Base-by-base conservation (phyloP, 2,113 vertebrate genomes). In the Megalops atlanticus region DNA sequence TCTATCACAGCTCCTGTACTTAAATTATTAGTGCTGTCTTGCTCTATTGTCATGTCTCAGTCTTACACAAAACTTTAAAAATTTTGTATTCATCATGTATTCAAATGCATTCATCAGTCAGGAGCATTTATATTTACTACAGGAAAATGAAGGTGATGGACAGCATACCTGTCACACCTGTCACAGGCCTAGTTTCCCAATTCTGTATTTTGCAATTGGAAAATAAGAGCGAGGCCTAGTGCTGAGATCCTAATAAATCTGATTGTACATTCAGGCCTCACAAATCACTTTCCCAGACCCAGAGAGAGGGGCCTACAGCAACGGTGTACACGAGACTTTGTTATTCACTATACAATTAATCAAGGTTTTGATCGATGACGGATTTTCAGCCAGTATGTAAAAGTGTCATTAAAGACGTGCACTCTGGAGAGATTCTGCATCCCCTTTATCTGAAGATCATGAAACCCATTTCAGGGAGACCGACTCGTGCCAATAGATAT, bases 101-200 rank as follows among this genome's bases (percentile, higher is more conserved):
- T n/a, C n/a, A n/a, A n/a, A n/a, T n/a, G n/a, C n/a, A n/a, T n/a
- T n/a, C n/a, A n/a, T n/a, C n/a, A n/a, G n/a, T n/a, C n/a, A n/a
- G n/a, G n/a, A n/a, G n/a, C n/a, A n/a, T n/a, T n/a, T n/a, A n/a
- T n/a, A n/a, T n/a, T n/a, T n/a, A n/a, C n/a, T n/a, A n/a, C n/a
- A n/a, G n/a, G n/a, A n/a, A n/a, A n/a, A n/a, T n/a, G n/a, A n/a
- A 86, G 76, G 97, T 96, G 82, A 94, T 94, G 0, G 82, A 91
- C 88, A 93, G 92, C 64, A 77, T 2, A 11, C 31, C 31, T 69
- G 64, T 31, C 15, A 36, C 1, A 36, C 21, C 45, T 75, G 21
- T 47, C 15, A 45, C 2, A 12, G 45, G 21, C n/a, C n/a, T n/a
- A n/a, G n/a, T n/a, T n/a, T n/a, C n/a, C n/a, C n/a, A n/a, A n/a